A percentile compares a stretch with the other conserved stretches of the same genome.
Evolutionary conservation across 2,113 vertebrate genomes (phyloP).

Genomic region (Catharus fuscescens): DNA sequence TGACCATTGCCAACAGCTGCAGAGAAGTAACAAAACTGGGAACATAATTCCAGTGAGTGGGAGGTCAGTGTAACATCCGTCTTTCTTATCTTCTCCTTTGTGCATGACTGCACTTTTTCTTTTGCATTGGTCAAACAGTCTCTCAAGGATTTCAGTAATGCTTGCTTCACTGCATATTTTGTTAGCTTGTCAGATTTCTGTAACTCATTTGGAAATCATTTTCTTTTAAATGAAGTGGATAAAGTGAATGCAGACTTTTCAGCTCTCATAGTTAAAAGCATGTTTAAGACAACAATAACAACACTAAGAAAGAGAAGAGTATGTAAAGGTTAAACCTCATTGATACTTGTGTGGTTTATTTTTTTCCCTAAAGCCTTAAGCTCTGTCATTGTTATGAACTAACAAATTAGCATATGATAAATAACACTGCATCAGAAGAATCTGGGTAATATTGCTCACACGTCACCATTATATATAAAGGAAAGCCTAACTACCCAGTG

Average conservation of each 20-base stretch:
- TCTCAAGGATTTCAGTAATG: constrained; percentile 46
- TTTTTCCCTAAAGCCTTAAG: not conserved
- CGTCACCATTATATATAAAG: not conserved
- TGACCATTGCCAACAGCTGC: constrained; percentile 40
- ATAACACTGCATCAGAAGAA: not conserved
- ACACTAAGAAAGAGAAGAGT: not conserved
- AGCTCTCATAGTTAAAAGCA: not conserved
- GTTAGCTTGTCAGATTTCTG: constrained; percentile 12
- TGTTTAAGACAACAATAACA: not conserved
- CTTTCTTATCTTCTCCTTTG: constrained; percentile 54
- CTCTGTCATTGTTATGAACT: not conserved
- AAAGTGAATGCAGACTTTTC: constrained; percentile 13
- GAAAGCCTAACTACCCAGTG: not conserved
- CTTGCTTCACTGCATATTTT: constrained; percentile 24
- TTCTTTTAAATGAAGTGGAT: not conserved
- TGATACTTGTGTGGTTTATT: not conserved
- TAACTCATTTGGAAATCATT: constrained; percentile 27
- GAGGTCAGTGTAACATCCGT: constrained; percentile 26
- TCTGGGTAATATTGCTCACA: not conserved
- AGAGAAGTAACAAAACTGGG: not conserved
- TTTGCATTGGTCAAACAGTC: constrained; percentile 17
- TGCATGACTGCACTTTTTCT: not conserved
- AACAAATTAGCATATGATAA: not conserved
- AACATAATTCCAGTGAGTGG: not conserved
- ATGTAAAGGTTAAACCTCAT: not conserved